Evolutionary conservation across 1,140 invertebrate species (phyloP).

Genomic region (Eufriesea mexicana): DNA sequence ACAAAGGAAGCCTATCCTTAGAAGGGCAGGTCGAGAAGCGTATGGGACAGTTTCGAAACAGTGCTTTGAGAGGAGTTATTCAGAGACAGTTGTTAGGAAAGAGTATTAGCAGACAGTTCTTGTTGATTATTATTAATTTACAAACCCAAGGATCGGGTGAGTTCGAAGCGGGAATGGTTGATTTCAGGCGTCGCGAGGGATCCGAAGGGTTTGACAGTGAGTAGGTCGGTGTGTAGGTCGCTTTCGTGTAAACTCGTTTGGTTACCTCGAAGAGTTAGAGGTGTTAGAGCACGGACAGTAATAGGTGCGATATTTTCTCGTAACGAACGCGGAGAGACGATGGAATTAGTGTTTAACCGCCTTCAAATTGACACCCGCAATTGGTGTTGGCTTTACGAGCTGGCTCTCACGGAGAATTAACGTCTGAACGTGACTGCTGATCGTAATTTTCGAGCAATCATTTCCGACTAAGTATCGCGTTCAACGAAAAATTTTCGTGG

Average conservation of each 20-base stretch:
- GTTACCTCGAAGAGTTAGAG: neutral
- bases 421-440: neutral
- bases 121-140: too few species aligned
- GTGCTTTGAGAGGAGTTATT: too few species aligned
- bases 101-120: too few species aligned
- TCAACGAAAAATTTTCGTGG: neutral
- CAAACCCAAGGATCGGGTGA: neutral
- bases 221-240: neutral
- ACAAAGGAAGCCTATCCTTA: too few species aligned
- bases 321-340: neutral
- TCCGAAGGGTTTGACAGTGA: too few species aligned
- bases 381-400: conserved; percentile 13
- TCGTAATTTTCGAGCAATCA: neutral
- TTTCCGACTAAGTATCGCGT: neutral
- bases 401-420: neutral
- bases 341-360: conserved; percentile 20
- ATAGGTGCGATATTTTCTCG: conserved; percentile 22
- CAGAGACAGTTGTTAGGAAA: too few species aligned
- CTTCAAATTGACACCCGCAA: conserved; percentile 22
- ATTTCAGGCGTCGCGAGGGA: neutral
- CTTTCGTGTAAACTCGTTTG: conserved; percentile 4
- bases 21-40: too few species aligned
- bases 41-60: too few species aligned
- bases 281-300: neutral
- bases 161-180: neutral